Evolutionary conservation across 1,140 invertebrate species (phyloP), one percentile per base, ranked within the genome.

Genomic region (Eubasilissa regina): DNA sequence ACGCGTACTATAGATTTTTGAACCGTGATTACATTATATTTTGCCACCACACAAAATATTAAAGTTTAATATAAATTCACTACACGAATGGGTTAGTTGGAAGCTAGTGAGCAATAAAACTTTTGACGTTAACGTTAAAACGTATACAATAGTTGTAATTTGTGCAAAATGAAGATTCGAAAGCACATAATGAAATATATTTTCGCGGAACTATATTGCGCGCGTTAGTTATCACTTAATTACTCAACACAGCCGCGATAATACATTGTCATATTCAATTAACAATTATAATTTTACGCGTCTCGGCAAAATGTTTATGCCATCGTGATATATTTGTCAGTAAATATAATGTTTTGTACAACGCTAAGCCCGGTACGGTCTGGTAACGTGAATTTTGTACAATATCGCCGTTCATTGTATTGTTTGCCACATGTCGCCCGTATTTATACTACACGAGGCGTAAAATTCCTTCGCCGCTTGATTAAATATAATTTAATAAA

Each of bases 401-500:
- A 56, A 56, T 17, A 17, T 56, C 53, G 25, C 25, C 25, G 43
- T 66, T 66, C 62, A 66, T 66, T 66, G 35, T 66, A 12, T 66
- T 66, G 62, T 66, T 45, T 66, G 35, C 62, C 15, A 66, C 62
- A 66, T 45, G 62, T 66, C 62, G 44, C 35, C 62, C 62, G 35
- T 45, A 66, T 45, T 47, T 66, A 66, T 66, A 56, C 19, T 62
- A 13, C 25, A 21, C 19, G 58, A 47, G 62, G 62, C 62, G 62
- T 35, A 11, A 62, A 19, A 17, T 19, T 66, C 44, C 62, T 47
- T 19, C 11, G 13, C 15, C 13, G 62, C 62, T 66, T 66, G 62
- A 66, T 66, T 66, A 45, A 66, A 66, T 66, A 45, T 10, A 66
- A 66, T 66, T 66, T 15, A 43, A 66, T 66, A 66, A 66, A 66